Base-by-base conservation (phyloP, 2,797 vertebrate genomes). In the Anabacerthia variegaticeps region DNA sequence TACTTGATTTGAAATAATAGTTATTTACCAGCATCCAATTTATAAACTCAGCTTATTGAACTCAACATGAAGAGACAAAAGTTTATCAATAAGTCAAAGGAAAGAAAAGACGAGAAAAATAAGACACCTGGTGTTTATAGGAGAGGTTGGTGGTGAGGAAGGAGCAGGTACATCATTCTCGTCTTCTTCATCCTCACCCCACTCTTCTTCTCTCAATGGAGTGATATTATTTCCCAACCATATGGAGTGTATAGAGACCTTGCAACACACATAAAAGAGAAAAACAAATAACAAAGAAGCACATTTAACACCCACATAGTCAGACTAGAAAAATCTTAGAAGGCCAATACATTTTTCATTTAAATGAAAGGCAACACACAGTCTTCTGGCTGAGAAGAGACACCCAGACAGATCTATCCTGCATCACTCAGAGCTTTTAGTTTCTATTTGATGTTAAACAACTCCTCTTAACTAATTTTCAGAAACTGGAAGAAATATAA, bases 191-290 rank as follows among this genome's bases (percentile, higher is more conserved):
- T 99, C 99, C 75, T 99, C 99, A 59, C 98, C 99, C 98, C 99
- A 99, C 78, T 99, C 99, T 93, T 99, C 99, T 95, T 99, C 99
- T 91, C 99, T 98, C 88, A 99, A 83, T 3, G 99, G 99, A 7
- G 99, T 99, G 94, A 99, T 99, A 95, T 98, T 99, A 97, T 99
- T 99, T 81, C 99, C 99, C 58, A 99, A 96, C 99, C 99, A 99
- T 92, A 99, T 98, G 1, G 99, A 99, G 84, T 99, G 99, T 96
- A 99, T 99, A 51, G 99, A 99, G 49, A 99, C 99, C 99, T 99
- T 93, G 12, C 16, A 85, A 79, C 21, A 77, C 2, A 37, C 19
- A 34, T 23, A 34, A 10, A 55, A 24, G 16, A 71, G 1, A 63
- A 68, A 61, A 73, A 30, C 13, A 81, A 74, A 79, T 3, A 69